phyloP scores from a whole-genome alignment of 1,140 invertebrate genomes.

The Dufourea novaeangliae region DNA sequence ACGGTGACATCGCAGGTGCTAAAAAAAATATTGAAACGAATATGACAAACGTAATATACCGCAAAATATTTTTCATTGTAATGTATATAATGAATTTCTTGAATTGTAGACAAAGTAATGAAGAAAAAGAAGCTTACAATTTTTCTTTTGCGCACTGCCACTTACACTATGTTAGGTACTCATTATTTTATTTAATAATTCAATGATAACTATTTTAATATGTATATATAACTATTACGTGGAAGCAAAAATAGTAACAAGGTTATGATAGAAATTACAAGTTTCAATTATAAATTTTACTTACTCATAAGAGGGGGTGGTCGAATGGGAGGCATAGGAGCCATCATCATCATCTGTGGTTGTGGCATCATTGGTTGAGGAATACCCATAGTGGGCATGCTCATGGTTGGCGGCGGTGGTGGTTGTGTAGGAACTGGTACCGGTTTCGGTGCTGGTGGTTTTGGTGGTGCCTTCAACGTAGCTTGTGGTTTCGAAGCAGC shows the following conservation, averaged over 20 bases:
- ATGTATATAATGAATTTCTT: background rate
- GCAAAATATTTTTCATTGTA: slow-evolving; percentile 34
- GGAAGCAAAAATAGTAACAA: background rate
- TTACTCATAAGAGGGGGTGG: slow-evolving; percentile 85
- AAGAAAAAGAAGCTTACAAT: no score
- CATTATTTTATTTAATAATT: background rate
- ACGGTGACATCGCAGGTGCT: slow-evolving; percentile 82
- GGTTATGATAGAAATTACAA: no score
- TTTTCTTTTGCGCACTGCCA: no score
- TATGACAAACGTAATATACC: background rate
- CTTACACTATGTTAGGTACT: background rate
- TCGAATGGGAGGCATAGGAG: slow-evolving; percentile 84
- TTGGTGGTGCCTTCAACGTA: slow-evolving; percentile 79
- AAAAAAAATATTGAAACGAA: slow-evolving; percentile 57
- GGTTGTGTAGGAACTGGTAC: slow-evolving; percentile 73
- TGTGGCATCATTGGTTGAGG: slow-evolving; percentile 83
- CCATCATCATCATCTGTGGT: slow-evolving; percentile 86
- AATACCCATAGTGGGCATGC: slow-evolving; percentile 82
- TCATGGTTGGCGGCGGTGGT: slow-evolving; percentile 78
- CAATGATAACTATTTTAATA: background rate
- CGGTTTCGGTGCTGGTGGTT: slow-evolving; percentile 78
- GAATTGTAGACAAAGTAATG: no score
- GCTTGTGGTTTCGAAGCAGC: slow-evolving; percentile 81
- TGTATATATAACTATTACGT: background rate
- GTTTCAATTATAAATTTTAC: slow-evolving; percentile 55